Evolutionary conservation across 2,113 vertebrate genomes (phyloP).

Genomic region (Egretta garzetta): DNA sequence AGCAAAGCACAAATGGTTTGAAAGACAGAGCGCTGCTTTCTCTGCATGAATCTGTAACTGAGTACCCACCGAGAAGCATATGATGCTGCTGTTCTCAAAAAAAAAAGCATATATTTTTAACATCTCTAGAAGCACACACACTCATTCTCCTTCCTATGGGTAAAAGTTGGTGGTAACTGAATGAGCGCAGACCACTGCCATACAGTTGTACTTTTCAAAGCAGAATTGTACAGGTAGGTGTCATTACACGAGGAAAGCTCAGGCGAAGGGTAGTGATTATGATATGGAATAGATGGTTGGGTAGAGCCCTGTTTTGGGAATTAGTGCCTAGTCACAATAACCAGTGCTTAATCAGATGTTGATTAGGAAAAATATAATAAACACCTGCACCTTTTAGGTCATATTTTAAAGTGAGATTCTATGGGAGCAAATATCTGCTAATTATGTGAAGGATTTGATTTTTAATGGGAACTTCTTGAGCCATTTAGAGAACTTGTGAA

Average conservation of each 20-base stretch:
- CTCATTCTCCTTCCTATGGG: background rate
- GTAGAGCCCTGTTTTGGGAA: background rate
- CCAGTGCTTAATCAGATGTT: background rate
- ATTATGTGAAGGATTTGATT: background rate
- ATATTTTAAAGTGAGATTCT: background rate
- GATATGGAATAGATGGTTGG: background rate
- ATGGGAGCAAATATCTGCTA: background rate
- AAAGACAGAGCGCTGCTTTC: background rate
- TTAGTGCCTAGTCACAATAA: background rate
- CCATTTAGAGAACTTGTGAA: background rate
- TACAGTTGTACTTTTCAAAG: background rate
- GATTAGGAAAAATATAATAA: background rate
- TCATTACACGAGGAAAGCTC: background rate
- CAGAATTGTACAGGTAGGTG: background rate
- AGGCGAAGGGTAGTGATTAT: background rate
- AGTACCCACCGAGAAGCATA: background rate
- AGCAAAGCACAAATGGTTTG: background rate
- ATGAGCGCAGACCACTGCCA: fast-evolving
- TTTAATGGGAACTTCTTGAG: background rate
- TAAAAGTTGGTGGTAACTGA: background rate
- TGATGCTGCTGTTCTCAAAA: background rate
- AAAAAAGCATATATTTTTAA: background rate
- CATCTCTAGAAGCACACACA: background rate
- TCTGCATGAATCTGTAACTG: background rate
- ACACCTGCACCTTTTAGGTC: background rate